Evolutionary conservation across 1,140 invertebrate genomes (phyloP), one percentile per base, ranked within the genome.

Genomic region (Bombus balteatus): DNA sequence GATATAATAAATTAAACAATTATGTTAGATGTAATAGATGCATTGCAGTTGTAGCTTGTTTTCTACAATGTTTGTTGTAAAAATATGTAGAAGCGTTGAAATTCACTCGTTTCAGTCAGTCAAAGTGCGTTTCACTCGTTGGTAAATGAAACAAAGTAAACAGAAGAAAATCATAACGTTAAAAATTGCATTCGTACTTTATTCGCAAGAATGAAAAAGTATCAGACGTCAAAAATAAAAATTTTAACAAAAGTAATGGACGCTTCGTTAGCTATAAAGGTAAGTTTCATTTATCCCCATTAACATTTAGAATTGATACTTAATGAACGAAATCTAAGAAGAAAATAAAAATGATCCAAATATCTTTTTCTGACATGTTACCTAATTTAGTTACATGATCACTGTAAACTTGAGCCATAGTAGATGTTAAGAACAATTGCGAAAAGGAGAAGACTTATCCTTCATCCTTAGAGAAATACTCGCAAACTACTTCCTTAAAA

Each of bases 71-170:
- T 87, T 83, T 65, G 66, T 62, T 87, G 39, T 39, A 62, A 73
- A 72, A 86, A 68, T 70, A 57, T 70, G 68, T 41, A 59, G 2
- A 62, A 68, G 43, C 34, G 47, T 70, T 41, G 34, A 76, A 83
- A 86, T 86, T 86, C 74, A 65, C 66, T 8, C 18, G 6, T 53
- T 53, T 22, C 47, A 22, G 47, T 53, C 47, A 6, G 47, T 53
- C 47, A 53, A 53, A 73, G 66, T 62, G 53, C 74, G 41, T 77
- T 72, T 77, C 73, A 72, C 73, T 39, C 37, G 32, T 37, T 77
- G 39, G 13, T 57, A 71, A 83, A 78, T 83, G 68, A 70, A 62
- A 83, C 57, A 83, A 41, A 32, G 66, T 53, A 77, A 85, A 80
- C 77, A 80, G 66, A 79, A 80, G 39, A 71, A 80, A 85, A 80